Evolutionary conservation across 2,888 invertebrate species (phyloP).

Genomic region (Odiellus spinosus): DNA sequence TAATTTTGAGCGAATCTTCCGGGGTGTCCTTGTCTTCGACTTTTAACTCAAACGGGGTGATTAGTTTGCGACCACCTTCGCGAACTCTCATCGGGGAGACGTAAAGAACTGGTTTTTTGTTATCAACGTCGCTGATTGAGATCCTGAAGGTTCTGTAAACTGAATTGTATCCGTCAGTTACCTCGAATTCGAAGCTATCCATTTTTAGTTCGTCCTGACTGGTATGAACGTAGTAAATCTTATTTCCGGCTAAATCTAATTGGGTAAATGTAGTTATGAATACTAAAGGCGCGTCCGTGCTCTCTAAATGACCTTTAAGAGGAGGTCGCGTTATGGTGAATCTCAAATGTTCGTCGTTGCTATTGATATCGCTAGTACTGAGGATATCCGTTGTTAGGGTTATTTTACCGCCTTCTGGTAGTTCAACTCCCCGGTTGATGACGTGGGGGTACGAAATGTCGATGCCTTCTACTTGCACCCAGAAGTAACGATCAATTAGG

Average conservation of each 20-base stretch:
- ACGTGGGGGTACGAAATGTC: slow-evolving; percentile 28
- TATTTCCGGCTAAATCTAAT: slow-evolving; percentile 28
- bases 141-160: slow-evolving; percentile 27
- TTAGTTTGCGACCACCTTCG: slow-evolving; percentile 27
- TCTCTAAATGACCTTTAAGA: slow-evolving; percentile 27
- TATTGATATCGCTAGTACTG: slow-evolving; percentile 28
- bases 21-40: slow-evolving; percentile 28
- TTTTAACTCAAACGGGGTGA: slow-evolving; percentile 30
- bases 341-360: slow-evolving; percentile 25
- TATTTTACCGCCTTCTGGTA: slow-evolving; percentile 28
- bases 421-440: slow-evolving; percentile 27
- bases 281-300: slow-evolving; percentile 23
- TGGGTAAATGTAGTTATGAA: slow-evolving; percentile 28
- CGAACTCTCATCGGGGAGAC: slow-evolving; percentile 25
- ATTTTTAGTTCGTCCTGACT: slow-evolving; percentile 27
- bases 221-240: slow-evolving; percentile 29
- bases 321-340: slow-evolving; percentile 29
- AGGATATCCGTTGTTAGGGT: slow-evolving; percentile 27
- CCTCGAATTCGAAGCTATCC: slow-evolving; percentile 32
- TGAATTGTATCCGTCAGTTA: slow-evolving; percentile 29
- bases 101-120: slow-evolving; percentile 29
- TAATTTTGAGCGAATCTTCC: slow-evolving; percentile 24
- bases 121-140: slow-evolving; percentile 29
- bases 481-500: slow-evolving; percentile 28
- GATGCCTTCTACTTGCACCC: slow-evolving; percentile 27